Evolutionary conservation across 2,797 vertebrate species (phyloP).

Genomic region (Hoplostethus atlanticus): DNA sequence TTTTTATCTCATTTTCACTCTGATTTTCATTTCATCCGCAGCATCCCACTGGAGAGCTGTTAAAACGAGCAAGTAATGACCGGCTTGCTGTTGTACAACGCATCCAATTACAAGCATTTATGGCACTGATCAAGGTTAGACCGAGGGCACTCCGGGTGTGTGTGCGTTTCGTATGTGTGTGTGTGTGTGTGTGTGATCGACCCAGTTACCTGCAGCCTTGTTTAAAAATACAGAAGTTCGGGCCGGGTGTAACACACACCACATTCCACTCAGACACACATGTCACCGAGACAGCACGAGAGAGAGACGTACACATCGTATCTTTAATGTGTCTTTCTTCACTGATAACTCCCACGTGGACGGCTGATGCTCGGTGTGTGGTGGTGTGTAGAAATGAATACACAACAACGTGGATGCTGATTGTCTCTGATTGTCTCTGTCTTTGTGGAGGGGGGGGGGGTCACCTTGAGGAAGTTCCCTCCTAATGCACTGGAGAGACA

Average conservation of each 20-base stretch:
- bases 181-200: slow-evolving; percentile 2
- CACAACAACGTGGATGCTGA: neutral
- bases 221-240: slow-evolving; percentile 21
- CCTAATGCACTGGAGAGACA: neutral
- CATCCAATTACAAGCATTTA: slow-evolving; percentile 20
- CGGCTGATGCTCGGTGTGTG: neutral
- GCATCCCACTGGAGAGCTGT: slow-evolving; percentile 16
- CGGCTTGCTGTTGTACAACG: slow-evolving; percentile 4
- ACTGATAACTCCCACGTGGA: neutral
- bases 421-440: neutral
- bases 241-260: neutral
- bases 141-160: slow-evolving; percentile 23
- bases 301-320: neutral
- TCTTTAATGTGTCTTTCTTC: neutral
- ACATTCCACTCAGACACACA: neutral
- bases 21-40: slow-evolving; percentile 24
- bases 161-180: slow-evolving; percentile 11
- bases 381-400: neutral
- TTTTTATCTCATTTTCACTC: slow-evolving; percentile 27
- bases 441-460: slow-evolving; percentile 43
- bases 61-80: slow-evolving; percentile 25
- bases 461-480: slow-evolving; percentile 44
- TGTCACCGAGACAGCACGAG: neutral
- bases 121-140: slow-evolving; percentile 53
- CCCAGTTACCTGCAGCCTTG: slow-evolving; percentile 39